Evolutionary conservation across 2,113 vertebrate species (phyloP), one percentile per base, ranked within the genome.

Genomic region (Rhineura floridana): DNA sequence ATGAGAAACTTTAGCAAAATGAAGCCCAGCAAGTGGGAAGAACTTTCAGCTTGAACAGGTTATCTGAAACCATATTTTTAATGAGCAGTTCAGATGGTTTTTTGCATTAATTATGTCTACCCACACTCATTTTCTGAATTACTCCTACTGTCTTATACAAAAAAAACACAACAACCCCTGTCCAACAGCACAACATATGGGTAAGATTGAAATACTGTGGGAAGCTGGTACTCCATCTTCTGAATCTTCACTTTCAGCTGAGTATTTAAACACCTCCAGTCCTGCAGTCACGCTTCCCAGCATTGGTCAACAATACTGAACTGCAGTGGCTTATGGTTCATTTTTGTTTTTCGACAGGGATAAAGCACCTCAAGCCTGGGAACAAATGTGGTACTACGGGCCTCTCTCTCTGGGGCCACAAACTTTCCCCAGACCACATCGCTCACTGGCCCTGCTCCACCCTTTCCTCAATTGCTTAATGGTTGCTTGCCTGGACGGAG

Each of bases 51-150:
- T 77, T 50, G n/a, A 83, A 48, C 2, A 42, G 62, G 28, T 67
- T 77, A 88, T 67, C 39, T 88, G 72, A 88, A 88, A 83, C n/a
- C 59, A 77, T 52, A 36, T 77, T 88, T n/a, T 77, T 88, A 83
- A 83, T 83, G n/a, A 88, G 70, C 17, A 65, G 42, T 88, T 69
- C 77, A 65, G 46, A 36, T n/a, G 21, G 33, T 28, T 83, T 76
- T 77, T 42, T 33, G 76, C 28, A 83, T 65, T 77, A 42, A 65
- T 77, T 73, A 42, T 4, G n/a, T 77, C 72, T 76, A 55, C 59
- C 15, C 55, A 76, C 55, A 67, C 65, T 83, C 21, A 7, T 76
- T 67, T n/a, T 65, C 36, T 76, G 55, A 15, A 77, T 88, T 83
- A 52, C 46, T 52, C n/a, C 72, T 59, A 76, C 70, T 46, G 48